phyloP scores from a whole-genome alignment of 1,140 invertebrate genomes.

The Drosophila sturtevanti region DNA sequence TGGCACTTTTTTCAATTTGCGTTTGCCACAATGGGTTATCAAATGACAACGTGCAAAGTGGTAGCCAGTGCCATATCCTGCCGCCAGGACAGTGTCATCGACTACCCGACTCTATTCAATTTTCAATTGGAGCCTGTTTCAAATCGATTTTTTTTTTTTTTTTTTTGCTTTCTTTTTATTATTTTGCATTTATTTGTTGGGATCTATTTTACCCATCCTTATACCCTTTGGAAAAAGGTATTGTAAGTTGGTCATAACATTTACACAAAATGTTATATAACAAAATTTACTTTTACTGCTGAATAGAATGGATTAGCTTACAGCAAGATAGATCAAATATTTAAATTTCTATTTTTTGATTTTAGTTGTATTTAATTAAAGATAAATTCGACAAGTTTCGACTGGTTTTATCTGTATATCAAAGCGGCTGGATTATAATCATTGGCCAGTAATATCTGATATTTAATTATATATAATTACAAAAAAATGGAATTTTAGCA shows the following conservation, averaged over 20 bases:
- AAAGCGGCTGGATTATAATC: no score
- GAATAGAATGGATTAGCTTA: no score
- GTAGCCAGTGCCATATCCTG: constrained; percentile 56
- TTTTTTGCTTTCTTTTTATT: constrained; percentile 41
- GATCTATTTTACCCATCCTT: constrained; percentile 6
- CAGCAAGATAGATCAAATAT: no score
- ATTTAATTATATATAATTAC: no score
- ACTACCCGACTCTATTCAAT: constrained; percentile 65
- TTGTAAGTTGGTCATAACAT: neutral
- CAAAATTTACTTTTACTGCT: no score
- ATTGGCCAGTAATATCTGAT: no score
- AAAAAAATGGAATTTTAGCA: no score
- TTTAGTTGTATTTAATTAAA: no score
- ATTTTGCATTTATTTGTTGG: constrained; percentile 59
- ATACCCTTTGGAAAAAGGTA: neutral
- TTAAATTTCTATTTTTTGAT: no score
- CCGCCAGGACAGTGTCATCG: constrained; percentile 27
- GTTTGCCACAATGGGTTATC: constrained; percentile 79
- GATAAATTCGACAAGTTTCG: no score
- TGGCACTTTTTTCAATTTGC: constrained; percentile 75
- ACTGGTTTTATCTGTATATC: no score
- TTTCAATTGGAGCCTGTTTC: constrained; percentile 76
- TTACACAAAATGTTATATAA: no score
- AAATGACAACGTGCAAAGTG: constrained; percentile 77
- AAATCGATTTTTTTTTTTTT: constrained; percentile 66